Conservation (phyloP, 2,888 invertebrate species). For the Colostygia pectinataria region DNA sequence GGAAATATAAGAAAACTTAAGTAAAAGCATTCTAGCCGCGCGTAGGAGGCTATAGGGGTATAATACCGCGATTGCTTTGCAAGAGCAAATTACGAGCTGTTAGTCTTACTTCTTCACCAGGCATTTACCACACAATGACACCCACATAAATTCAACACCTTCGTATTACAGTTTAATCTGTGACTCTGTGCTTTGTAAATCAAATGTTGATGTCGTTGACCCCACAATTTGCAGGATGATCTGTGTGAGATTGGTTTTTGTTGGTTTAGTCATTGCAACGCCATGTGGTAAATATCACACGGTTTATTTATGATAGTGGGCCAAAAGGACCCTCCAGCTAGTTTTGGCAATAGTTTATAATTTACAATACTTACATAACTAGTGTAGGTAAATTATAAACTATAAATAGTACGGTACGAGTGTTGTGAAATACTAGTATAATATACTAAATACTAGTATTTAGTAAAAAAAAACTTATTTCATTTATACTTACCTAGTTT, state of each 20-base stretch:
- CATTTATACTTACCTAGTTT: too few relatives aligned
- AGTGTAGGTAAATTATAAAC: too few relatives aligned
- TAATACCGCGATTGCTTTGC: constrained; percentile 23
- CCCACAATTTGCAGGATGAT: constrained; percentile 33
- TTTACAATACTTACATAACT: too few relatives aligned
- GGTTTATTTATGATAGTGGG: constrained; percentile 13
- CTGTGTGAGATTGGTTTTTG: constrained; percentile 23
- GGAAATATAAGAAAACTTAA: constrained; percentile 17
- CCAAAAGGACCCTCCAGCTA: too few relatives aligned
- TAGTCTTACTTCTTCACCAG: constrained; percentile 42
- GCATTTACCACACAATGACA: constrained; percentile 62
- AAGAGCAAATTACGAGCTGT: constrained; percentile 27
- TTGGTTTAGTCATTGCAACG: constrained; percentile 23
- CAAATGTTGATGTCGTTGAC: constrained; percentile 49
- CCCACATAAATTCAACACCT: constrained; percentile 48
- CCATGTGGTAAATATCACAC: constrained; percentile 27
- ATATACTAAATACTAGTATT: too few relatives aligned
- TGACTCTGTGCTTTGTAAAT: constrained; percentile 41
- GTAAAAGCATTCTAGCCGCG: constrained; percentile 18
- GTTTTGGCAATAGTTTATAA: too few relatives aligned
- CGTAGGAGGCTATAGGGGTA: constrained; percentile 20
- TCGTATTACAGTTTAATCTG: constrained; percentile 9
- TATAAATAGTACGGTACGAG: too few relatives aligned
- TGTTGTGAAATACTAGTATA: too few relatives aligned
- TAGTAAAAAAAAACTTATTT: too few relatives aligned